phyloP scores from a whole-genome alignment of 2,888 invertebrate genomes.

The Rhagium mordax region DNA sequence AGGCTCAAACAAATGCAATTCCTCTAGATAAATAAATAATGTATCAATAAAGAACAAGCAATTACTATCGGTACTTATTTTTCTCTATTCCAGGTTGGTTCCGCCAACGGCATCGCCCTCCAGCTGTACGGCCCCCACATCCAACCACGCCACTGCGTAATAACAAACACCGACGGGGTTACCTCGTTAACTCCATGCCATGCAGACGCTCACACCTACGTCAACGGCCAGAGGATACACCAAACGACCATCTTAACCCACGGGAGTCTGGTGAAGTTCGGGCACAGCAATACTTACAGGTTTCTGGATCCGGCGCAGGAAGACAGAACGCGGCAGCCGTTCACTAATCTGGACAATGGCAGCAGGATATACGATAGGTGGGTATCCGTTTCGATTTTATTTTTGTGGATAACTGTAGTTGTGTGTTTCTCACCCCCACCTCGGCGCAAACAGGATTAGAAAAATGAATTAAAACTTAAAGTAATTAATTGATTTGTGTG shows the following conservation, averaged over 20 bases:
- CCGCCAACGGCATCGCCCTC: conserved; percentile 84
- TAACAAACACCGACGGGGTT: conserved; percentile 89
- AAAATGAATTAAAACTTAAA: neutral
- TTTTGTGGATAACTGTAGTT: conserved; percentile 5
- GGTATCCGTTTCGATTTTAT: conserved; percentile 3
- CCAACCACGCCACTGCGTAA: conserved; percentile 95
- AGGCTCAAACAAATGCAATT: too few relatives aligned
- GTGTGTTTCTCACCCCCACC: neutral
- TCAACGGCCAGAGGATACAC: conserved; percentile 92
- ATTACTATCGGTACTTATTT: neutral
- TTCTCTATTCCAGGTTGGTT: conserved; percentile 74
- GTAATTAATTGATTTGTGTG: too few relatives aligned
- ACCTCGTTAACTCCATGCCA: conserved; percentile 95
- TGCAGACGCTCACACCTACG: conserved; percentile 93
- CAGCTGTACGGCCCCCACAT: conserved; percentile 93
- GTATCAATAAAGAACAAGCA: neutral
- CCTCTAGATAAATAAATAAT: neutral
- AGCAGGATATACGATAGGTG: conserved; percentile 89
- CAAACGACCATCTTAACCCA: conserved; percentile 94
- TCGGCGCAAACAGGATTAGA: neutral
- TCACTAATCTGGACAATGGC: conserved; percentile 70
- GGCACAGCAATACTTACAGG: conserved; percentile 88
- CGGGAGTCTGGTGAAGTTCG: conserved; percentile 89
- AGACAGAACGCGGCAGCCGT: conserved; percentile 83
- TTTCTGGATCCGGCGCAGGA: conserved; percentile 89